Evolutionary conservation across 2,797 vertebrate genomes (phyloP), one percentile per base, ranked within the genome.

Genomic region (Pseudomugil gertrudae): DNA sequence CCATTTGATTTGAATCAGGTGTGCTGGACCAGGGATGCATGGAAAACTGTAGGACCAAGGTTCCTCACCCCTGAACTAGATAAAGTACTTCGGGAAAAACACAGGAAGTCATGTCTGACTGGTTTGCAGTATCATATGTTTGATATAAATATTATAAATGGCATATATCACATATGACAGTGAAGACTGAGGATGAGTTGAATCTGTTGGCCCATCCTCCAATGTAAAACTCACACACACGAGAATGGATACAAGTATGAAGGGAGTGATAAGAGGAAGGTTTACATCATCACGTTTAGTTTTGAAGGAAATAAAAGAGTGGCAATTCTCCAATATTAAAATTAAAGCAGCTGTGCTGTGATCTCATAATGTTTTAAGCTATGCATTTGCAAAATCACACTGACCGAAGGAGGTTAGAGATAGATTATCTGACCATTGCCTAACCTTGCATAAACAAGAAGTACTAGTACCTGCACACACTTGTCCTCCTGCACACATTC

Each of bases 361-460:
- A 45, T 45, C 19, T 45, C 19, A 45, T 45, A 9, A 21, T 21
- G n/a, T 45, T 21, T 10, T 21, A 45, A 21, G 1, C 43, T 45
- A n/a, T 1, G 9, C 43, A 21, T 21, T 45, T 45, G n/a, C n/a
- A 30, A 36, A 48, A 43, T 26, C 23, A 5, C 26, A 45, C 32
- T 24, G 4, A 7, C 38, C 26, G 24, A 30, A 13, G 21, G 8
- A 32, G 29, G 4, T 63, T 40, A 26, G 35, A 21, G 9, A 30
- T 36, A 17, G 19, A 51, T 23, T 45, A 45, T 23, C 11, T 26
- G 13, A 35, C 23, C 17, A 15, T 7, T 29, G 4, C 23, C 27
- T 17, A 24, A 21, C 23, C 35, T 66, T 24, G 29, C 50, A 52
- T 66, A 68, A 47, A 26, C 40, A 64, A 74, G 78, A 79, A 53